Evolutionary conservation across 2,888 invertebrate genomes (phyloP).

Genomic region (Thymelicus lineola): DNA sequence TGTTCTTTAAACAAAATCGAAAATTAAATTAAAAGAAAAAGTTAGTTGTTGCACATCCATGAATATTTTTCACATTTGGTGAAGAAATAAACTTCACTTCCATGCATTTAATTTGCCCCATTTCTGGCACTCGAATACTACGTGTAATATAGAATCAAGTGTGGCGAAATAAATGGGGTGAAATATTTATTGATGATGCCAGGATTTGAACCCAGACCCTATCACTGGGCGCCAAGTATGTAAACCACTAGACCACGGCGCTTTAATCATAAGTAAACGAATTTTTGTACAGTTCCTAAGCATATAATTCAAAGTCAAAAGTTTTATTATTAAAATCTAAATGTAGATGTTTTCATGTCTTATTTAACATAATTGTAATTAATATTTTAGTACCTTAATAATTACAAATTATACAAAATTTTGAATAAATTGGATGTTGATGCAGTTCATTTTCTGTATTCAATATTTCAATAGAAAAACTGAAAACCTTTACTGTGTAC

Average conservation of each 20-base stretch:
- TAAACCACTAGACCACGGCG: constrained; percentile 47
- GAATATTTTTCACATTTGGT: constrained; percentile 59
- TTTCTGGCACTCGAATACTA: constrained; percentile 75
- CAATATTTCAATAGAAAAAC: too few species aligned
- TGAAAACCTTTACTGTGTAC: too few species aligned
- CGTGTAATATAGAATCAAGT: constrained; percentile 74
- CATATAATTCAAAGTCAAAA: too few species aligned
- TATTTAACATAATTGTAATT: too few species aligned
- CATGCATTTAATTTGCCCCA: constrained; percentile 67
- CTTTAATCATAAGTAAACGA: constrained; percentile 33
- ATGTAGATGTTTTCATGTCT: too few species aligned
- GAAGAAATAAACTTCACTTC: constrained; percentile 69
- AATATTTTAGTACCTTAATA: too few species aligned
- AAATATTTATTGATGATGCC: constrained; percentile 16
- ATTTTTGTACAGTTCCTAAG: constrained; percentile 13
- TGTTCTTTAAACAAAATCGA: not conserved
- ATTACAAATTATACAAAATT: too few species aligned
- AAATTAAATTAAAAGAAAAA: constrained; percentile 39
- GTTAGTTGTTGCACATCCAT: constrained; percentile 64
- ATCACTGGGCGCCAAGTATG: not conserved
- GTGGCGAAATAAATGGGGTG: constrained; percentile 80
- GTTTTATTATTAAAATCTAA: too few species aligned
- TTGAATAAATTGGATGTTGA: too few species aligned
- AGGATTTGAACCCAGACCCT: constrained; percentile 63
- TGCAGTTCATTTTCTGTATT: too few species aligned